Conservation (phyloP, 2,797 vertebrate genomes). For the Poecilia wingei region DNA sequence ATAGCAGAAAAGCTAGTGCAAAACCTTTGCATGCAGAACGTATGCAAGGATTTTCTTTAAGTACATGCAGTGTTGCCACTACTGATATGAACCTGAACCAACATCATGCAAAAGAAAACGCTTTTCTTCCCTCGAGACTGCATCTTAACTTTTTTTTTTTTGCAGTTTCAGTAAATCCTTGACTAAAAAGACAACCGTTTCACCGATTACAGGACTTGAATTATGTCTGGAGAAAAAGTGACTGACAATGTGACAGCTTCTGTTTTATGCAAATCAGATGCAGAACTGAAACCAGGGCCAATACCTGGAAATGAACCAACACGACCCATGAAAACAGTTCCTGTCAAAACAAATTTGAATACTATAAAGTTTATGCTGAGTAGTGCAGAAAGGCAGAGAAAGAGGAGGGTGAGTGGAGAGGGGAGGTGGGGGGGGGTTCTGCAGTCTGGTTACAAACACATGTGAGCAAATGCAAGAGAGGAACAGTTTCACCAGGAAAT, state of each 20-base stretch:
- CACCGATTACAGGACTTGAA: slow-evolving; percentile 20
- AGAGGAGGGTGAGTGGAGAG: slow-evolving; percentile 16
- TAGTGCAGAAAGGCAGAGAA: slow-evolving; percentile 65
- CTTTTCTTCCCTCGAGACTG: background rate
- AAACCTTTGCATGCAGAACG: slow-evolving; percentile 43
- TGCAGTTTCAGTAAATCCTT: background rate
- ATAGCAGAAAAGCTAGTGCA: slow-evolving; percentile 31
- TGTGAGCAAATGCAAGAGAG: slow-evolving; percentile 74
- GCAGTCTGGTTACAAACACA: slow-evolving; percentile 72
- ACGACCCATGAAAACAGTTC: slow-evolving; percentile 62
- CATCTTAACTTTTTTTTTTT: background rate
- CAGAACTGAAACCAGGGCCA: slow-evolving; percentile 46
- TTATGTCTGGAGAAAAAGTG: slow-evolving; percentile 5
- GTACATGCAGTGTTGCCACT: slow-evolving; percentile 30
- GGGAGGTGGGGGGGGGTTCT: slow-evolving; percentile 38
- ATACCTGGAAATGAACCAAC: slow-evolving; percentile 57
- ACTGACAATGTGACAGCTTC: slow-evolving; percentile 42
- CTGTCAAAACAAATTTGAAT: slow-evolving; percentile 72
- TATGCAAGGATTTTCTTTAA: slow-evolving; percentile 32
- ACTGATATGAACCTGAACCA: slow-evolving; percentile 20
- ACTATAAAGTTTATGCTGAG: slow-evolving; percentile 78
- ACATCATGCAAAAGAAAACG: slow-evolving; percentile 5
- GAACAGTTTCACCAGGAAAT: slow-evolving; percentile 79
- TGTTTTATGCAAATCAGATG: slow-evolving; percentile 42
- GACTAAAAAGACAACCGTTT: background rate